A percentile compares a stretch with the other conserved stretches of the same genome.
Evolutionary conservation across 2,888 invertebrate genomes (phyloP).

Genomic region (Drosophila gaucha): DNA sequence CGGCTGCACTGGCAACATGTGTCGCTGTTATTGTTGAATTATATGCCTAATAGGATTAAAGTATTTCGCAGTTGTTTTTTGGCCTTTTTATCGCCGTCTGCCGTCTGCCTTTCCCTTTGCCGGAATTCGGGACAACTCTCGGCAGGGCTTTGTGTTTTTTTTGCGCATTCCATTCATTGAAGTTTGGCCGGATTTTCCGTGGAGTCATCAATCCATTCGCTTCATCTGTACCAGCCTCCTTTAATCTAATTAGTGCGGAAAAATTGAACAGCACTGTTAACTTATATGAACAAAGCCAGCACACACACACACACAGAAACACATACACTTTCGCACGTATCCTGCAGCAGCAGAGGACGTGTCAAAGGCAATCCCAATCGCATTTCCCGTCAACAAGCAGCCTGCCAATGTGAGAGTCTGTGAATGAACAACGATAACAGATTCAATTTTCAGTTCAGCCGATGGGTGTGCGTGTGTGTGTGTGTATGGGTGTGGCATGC

Average conservation of each 20-base stretch:
- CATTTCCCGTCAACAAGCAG: conserved; percentile 52
- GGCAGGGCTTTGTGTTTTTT: conserved; percentile 43
- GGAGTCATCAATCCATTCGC: conserved; percentile 60
- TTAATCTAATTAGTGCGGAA: conserved; percentile 78
- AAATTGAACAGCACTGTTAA: conserved; percentile 75
- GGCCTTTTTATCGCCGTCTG: conserved; percentile 63
- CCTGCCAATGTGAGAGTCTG: conserved; percentile 29
- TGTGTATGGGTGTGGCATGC: conserved; percentile 27
- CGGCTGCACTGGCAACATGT: conserved; percentile 80
- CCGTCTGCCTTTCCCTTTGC: conserved; percentile 21
- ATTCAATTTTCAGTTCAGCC: conserved; percentile 45
- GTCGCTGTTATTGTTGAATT: conserved; percentile 84
- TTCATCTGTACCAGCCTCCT: conserved; percentile 58
- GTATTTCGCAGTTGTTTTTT: conserved; percentile 79
- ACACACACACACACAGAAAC: conserved; percentile 33
- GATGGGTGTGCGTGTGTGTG: conserved; percentile 1
- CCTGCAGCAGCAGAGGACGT: conserved; percentile 62
- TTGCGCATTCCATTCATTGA: conserved; percentile 45
- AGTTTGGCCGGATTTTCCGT: conserved; percentile 44
- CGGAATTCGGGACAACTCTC: conserved; percentile 47
- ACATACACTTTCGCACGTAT: conserved; percentile 34
- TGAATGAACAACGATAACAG: conserved; percentile 57
- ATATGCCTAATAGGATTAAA: conserved; percentile 84
- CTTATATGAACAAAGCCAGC: conserved; percentile 62
- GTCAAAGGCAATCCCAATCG: conserved; percentile 74